Evolutionary conservation across 2,113 vertebrate genomes (phyloP).

Genomic region (Ivindomyrus marchei): DNA sequence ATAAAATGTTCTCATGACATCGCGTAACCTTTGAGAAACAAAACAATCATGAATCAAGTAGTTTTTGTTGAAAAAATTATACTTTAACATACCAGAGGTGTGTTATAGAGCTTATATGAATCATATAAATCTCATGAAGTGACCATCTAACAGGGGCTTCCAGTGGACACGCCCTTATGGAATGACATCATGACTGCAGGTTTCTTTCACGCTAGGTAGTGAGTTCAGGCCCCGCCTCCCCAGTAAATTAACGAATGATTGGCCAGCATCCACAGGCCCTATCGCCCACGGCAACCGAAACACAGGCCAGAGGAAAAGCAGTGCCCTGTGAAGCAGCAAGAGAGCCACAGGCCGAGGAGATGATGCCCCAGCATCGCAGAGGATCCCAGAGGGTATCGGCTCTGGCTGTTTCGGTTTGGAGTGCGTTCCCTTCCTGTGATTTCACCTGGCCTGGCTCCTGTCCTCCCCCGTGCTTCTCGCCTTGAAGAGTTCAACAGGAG

Average conservation of each 20-base stretch:
- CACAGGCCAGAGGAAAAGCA: not conserved
- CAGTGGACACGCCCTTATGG: not conserved
- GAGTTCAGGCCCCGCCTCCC: not conserved
- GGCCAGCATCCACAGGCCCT: not conserved
- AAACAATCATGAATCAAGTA: not conserved
- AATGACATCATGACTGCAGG: not conserved
- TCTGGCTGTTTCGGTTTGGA: not conserved
- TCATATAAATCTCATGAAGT: not conserved
- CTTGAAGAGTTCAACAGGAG: not conserved
- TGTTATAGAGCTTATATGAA: not conserved
- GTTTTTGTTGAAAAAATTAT: not conserved
- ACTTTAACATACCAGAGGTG: not conserved
- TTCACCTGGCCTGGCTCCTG: not conserved
- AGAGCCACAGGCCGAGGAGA: not conserved
- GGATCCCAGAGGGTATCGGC: not conserved
- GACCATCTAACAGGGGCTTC: not conserved
- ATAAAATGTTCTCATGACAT: not conserved
- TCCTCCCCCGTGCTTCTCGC: not conserved
- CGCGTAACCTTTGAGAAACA: not conserved
- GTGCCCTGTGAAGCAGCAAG: not conserved
- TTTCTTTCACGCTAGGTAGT: not conserved
- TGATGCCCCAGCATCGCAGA: not conserved
- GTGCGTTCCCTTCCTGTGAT: not conserved
- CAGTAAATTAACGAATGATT: not conserved
- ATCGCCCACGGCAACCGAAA: not conserved